Base-by-base conservation (phyloP, 2,888 invertebrate species). In the Hanleya hanleyi region DNA sequence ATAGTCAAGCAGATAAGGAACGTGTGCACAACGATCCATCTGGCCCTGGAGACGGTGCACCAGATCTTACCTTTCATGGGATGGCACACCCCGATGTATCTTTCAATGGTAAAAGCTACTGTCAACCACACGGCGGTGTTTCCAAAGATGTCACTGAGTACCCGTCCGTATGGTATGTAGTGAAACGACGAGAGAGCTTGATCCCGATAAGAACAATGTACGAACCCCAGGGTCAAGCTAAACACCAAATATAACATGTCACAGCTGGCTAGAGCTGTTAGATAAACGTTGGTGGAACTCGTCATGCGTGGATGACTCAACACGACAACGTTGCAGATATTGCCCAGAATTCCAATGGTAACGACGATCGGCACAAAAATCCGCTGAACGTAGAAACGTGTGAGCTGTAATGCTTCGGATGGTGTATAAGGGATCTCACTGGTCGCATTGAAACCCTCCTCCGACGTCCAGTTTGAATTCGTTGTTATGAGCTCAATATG, bases 71-170 rank as follows among this genome's bases (percentile, higher is more conserved):
- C 94, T 77, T 93, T 92, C 88, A 95, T 93, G 26, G 95, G 95
- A 90, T 94, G 93, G 83, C 94, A 94, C 32, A 95, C 94, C 35
- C 94, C 94, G 76, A 95, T 94, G 91, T 94, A 95, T 66, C 95
- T 92, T 90, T 95, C 95, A 70, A 95, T 92, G 29, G 95, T 95
- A 88, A 95, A 95, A 74, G 94, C 93, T 33, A 95, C 94, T 36
- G 94, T 94, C 79, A 95, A 91, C 94, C 95, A 95, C 64, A 94
- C 94, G 66, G 94, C 94, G 41, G 94, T 93, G 85, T 94, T 94
- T 83, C 91, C 92, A 70, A 86, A 93, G 35, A 94, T 93, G 89
- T 95, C 94, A 67, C 93, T 92, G 35, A 94, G 89, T 93, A 94
- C 94, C 91, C 82, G 93, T 90, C 64, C 94, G 67, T 82, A 85